A percentile compares a stretch with the other conserved stretches of the same genome.
Evolutionary conservation across 2,797 vertebrate genomes (phyloP).

Genomic region (Aplochiton taeniatus): DNA sequence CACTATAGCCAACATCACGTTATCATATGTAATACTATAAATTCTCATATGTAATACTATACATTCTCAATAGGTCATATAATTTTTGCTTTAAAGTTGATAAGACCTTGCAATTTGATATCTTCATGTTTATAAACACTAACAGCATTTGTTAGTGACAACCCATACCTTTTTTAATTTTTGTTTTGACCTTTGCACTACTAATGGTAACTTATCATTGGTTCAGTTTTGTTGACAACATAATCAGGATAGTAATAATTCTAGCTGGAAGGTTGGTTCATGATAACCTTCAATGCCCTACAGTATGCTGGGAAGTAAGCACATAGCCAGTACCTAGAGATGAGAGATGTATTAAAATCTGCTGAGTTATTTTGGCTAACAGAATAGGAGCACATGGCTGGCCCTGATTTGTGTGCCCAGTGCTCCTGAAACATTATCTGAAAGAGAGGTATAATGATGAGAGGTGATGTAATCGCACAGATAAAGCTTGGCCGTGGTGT

Average conservation of each 20-base stretch:
- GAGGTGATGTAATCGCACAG: conserved; percentile 74
- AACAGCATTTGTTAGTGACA: not conserved
- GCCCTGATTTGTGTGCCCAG: conserved; percentile 61
- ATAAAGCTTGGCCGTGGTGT: conserved; percentile 64
- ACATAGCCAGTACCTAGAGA: conserved; percentile 22
- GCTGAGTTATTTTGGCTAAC: conserved; percentile 74
- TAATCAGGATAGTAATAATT: too few species aligned
- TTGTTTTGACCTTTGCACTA: too few species aligned
- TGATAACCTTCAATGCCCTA: not conserved
- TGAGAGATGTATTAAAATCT: conserved; percentile 67
- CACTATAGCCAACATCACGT: too few species aligned
- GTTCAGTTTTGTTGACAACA: too few species aligned
- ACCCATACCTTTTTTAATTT: too few species aligned
- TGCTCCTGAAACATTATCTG: conserved; percentile 74
- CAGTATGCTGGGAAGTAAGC: not conserved
- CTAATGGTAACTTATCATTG: too few species aligned
- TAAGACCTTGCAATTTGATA: too few species aligned
- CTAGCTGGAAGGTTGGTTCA: not conserved
- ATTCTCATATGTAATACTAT: too few species aligned
- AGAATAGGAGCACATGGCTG: conserved; percentile 68
- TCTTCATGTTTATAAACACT: not conserved
- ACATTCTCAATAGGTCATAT: too few species aligned
- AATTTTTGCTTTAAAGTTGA: too few species aligned
- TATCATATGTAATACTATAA: too few species aligned
- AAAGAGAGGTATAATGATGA: conserved; percentile 55